These are phyloP conservation scores for Eulemur rubriventer DNA, from an alignment of 2,797 vertebrate species.

Conservation along the genomic window DNA sequence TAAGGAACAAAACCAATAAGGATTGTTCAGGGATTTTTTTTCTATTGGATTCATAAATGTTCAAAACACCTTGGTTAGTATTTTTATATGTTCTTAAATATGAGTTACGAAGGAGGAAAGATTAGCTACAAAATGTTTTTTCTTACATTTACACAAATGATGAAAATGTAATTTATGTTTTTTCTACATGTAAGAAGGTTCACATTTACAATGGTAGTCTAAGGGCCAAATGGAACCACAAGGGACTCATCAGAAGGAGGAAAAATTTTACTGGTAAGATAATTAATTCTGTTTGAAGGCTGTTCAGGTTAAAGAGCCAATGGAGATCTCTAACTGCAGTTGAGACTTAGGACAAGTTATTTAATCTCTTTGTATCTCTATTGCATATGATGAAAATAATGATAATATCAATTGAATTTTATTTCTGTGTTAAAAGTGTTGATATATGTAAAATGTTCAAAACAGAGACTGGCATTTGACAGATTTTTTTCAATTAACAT, in stretches of 20 bases:
- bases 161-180: neutral
- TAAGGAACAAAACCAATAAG: neutral
- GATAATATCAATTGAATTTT: neutral
- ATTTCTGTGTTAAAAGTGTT: neutral
- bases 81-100: neutral
- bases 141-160: neutral
- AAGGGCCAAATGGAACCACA: neutral
- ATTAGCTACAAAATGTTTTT: neutral
- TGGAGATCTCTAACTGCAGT: neutral
- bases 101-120: neutral
- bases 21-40: neutral
- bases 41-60: neutral
- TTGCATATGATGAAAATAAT: neutral
- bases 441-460: neutral
- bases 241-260: neutral
- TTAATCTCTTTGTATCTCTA: neutral
- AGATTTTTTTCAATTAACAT: neutral
- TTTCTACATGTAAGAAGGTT: neutral
- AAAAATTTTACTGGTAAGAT: neutral
- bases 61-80: neutral
- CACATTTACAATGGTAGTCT: neutral
- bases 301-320: neutral
- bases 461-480: neutral
- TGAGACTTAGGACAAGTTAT: neutral
- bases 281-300: neutral